phyloP scores from a whole-genome alignment of 2,888 invertebrate genomes.

The Lithophane semibrunnea region DNA sequence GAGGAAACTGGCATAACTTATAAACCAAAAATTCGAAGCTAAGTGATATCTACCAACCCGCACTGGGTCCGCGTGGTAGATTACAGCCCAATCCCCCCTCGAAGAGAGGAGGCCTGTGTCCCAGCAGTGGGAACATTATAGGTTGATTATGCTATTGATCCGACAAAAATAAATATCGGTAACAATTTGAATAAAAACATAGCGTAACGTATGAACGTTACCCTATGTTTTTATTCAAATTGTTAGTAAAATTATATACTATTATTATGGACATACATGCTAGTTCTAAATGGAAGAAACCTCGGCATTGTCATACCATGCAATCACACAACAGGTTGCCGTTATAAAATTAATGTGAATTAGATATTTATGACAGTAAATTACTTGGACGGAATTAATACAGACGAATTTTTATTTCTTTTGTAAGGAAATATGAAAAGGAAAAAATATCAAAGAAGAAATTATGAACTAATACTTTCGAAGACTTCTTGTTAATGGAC shows the following conservation, averaged over 20 bases:
- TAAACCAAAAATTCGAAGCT: too few species aligned
- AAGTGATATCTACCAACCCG: too few species aligned
- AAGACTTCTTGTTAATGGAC: neutral
- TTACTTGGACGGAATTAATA: slow-evolving; percentile 14
- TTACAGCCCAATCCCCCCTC: too few species aligned
- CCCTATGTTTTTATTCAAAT: too few species aligned
- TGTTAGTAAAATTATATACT: neutral
- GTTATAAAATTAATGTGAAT: slow-evolving; percentile 50
- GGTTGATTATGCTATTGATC: too few species aligned
- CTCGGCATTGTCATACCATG: slow-evolving; percentile 21
- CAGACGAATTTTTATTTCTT: slow-evolving; percentile 4
- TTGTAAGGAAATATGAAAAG: neutral
- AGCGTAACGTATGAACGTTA: too few species aligned
- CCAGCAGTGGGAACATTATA: too few species aligned
- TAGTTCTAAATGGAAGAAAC: slow-evolving; percentile 28
- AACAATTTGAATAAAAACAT: neutral
- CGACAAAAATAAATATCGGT: neutral
- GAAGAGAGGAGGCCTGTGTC: too few species aligned
- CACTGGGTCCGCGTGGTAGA: too few species aligned
- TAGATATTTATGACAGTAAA: slow-evolving; percentile 51
- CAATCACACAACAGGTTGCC: slow-evolving; percentile 40
- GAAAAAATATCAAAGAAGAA: neutral
- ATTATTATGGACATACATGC: too few species aligned
- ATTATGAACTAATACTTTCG: neutral
- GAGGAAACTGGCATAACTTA: too few species aligned